Conservation (phyloP, 2,888 invertebrate genomes). For the Crepidodera aurea region DNA sequence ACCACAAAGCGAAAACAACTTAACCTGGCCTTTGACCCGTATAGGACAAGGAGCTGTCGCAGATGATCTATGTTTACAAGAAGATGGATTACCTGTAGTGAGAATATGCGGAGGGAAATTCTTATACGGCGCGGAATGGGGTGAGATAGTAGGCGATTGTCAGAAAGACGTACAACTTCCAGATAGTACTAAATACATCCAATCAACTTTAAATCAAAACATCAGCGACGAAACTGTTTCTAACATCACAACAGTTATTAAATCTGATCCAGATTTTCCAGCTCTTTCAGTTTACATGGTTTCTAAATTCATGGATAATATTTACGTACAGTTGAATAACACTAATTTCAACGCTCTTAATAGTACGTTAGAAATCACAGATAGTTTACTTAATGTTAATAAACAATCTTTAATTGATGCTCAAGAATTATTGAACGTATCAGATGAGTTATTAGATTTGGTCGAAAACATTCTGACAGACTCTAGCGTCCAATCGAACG, state of each 20-base stretch:
- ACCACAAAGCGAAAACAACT: slow-evolving; percentile 39
- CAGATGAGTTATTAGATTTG: slow-evolving; percentile 69
- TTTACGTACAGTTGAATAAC: slow-evolving; percentile 8
- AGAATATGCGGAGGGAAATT: slow-evolving; percentile 69
- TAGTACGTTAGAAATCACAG: slow-evolving; percentile 44
- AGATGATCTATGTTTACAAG: slow-evolving; percentile 67
- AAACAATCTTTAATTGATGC: slow-evolving; percentile 55
- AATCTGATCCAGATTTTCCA: slow-evolving; percentile 43
- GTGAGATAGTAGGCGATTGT: slow-evolving; percentile 54
- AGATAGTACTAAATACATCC: slow-evolving; percentile 43
- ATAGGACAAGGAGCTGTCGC: slow-evolving; percentile 66
- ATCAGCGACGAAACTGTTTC: slow-evolving; percentile 39
- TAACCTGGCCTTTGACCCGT: slow-evolving; percentile 63
- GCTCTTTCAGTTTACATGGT: slow-evolving; percentile 54
- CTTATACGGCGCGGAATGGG: slow-evolving; percentile 67
- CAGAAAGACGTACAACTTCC: slow-evolving; percentile 32
- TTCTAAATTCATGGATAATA: slow-evolving; percentile 46
- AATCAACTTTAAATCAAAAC: slow-evolving; percentile 37
- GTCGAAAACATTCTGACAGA: slow-evolving; percentile 66
- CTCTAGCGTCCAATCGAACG: slow-evolving; percentile 41
- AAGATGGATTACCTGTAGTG: slow-evolving; percentile 67
- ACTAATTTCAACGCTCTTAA: slow-evolving; percentile 13
- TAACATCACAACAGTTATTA: slow-evolving; percentile 45
- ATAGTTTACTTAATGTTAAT: slow-evolving; percentile 58
- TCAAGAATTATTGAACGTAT: slow-evolving; percentile 68